phyloP scores from a whole-genome alignment of 2,888 invertebrate genomes.

The Halictus quadricinctus region DNA sequence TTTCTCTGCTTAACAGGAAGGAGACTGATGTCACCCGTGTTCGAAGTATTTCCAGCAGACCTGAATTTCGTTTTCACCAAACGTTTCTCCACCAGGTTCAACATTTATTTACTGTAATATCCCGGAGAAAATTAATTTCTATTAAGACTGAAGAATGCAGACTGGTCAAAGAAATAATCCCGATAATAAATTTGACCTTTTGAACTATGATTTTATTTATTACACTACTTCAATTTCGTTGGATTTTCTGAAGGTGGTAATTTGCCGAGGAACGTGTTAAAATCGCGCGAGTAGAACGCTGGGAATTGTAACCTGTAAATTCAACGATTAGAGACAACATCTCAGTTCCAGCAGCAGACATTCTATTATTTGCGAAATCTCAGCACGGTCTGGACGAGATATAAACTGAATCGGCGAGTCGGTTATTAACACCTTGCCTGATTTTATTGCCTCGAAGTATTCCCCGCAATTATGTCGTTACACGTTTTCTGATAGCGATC shows the following conservation, averaged over 20 bases:
- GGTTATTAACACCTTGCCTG: conserved; percentile 54
- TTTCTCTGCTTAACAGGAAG: not conserved
- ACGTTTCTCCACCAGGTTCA: not conserved
- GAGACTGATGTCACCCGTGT: not conserved
- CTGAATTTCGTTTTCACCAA: not conserved
- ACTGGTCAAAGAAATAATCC: not conserved
- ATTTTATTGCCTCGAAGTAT: conserved; percentile 50
- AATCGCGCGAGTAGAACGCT: conserved; percentile 6
- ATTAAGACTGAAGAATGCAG: not conserved
- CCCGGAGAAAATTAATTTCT: not conserved
- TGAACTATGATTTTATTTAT: not conserved
- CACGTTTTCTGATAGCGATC: conserved; percentile 52
- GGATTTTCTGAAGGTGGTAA: not conserved
- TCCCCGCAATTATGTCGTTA: conserved; percentile 50
- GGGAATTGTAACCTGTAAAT: not conserved
- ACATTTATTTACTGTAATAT: not conserved
- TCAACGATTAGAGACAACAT: conserved; percentile 25
- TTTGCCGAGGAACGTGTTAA: not conserved
- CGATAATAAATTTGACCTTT: not conserved
- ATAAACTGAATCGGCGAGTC: conserved; percentile 20
- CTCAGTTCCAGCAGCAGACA: conserved; percentile 1
- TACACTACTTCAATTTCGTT: not conserved
- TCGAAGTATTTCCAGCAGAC: not conserved
- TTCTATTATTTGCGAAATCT: conserved; percentile 37
- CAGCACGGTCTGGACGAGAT: not conserved